phyloP scores from a whole-genome alignment of 2,113 vertebrate genomes.

The Orientallactaga bullata region DNA sequence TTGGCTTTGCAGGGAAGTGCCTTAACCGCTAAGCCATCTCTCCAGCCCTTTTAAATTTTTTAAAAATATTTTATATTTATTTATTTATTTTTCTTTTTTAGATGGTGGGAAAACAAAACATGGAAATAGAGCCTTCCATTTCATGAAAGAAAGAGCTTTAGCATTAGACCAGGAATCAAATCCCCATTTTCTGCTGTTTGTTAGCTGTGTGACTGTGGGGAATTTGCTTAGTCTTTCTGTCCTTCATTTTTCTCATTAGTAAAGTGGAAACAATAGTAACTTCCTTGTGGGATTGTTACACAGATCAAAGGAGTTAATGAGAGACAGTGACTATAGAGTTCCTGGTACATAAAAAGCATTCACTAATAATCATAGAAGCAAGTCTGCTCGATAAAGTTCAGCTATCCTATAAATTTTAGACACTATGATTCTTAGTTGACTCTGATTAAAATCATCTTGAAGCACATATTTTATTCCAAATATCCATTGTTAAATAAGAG shows the following conservation, averaged over 20 bases:
- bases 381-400: not conserved
- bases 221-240: conserved; percentile 10
- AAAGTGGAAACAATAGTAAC: not conserved
- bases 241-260: conserved; percentile 22
- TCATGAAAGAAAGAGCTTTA: conserved; percentile 7
- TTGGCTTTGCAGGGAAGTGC: no score
- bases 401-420: not conserved
- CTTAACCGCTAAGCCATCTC: no score
- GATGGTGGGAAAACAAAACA: not conserved
- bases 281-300: not conserved
- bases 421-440: not conserved
- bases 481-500: not conserved
- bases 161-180: not conserved
- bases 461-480: not conserved
- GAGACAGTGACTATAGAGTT: not conserved
- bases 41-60: no score
- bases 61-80: no score
- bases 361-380: conserved; percentile 18
- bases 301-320: conserved; percentile 30
- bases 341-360: not conserved
- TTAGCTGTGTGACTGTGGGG: not conserved
- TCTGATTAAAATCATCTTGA: conserved; percentile 3
- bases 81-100: no score
- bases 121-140: conserved; percentile 13
- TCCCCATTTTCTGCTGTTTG: conserved; percentile 25